Evolutionary conservation across 1,140 invertebrate species (phyloP).

Genomic region (Drosophila serrata): DNA sequence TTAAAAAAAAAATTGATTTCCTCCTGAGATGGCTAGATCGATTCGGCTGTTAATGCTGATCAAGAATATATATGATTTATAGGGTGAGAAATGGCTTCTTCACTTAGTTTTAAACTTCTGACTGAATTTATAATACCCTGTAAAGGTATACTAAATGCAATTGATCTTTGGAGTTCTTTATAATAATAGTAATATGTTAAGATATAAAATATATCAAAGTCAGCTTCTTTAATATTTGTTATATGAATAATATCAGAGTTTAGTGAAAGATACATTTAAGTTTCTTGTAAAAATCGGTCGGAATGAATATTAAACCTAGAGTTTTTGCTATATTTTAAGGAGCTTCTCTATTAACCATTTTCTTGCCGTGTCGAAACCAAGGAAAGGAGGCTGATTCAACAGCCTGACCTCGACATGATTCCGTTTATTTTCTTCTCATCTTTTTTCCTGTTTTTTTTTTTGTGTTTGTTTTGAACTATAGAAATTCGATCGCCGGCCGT

Average conservation of each 20-base stretch:
- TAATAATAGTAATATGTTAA: no score
- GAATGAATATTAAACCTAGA: neutral
- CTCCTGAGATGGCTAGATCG: no score
- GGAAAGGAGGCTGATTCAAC: constrained; percentile 43
- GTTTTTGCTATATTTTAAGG: neutral
- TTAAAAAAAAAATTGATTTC: no score
- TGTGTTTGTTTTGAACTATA: constrained; percentile 54
- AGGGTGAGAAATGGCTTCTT: no score
- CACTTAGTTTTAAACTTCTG: no score
- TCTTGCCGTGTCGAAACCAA: constrained; percentile 2
- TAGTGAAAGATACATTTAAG: neutral
- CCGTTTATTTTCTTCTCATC: constrained; percentile 35
- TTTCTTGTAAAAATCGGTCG: neutral
- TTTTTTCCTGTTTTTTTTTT: constrained; percentile 16
- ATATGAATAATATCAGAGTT: neutral
- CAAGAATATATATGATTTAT: no score
- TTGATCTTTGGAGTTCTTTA: no score
- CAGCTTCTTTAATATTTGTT: neutral
- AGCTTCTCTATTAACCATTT: neutral
- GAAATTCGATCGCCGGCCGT: constrained; percentile 65
- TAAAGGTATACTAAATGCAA: no score
- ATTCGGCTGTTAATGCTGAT: no score
- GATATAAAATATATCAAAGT: no score
- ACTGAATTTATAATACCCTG: no score
- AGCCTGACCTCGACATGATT: constrained; percentile 54